Percentiles rank a stretch among this genome's conserved stretches.
phyloP scores from a whole-genome alignment of 2,888 invertebrate genomes.

The Heteromurus nitidus region DNA sequence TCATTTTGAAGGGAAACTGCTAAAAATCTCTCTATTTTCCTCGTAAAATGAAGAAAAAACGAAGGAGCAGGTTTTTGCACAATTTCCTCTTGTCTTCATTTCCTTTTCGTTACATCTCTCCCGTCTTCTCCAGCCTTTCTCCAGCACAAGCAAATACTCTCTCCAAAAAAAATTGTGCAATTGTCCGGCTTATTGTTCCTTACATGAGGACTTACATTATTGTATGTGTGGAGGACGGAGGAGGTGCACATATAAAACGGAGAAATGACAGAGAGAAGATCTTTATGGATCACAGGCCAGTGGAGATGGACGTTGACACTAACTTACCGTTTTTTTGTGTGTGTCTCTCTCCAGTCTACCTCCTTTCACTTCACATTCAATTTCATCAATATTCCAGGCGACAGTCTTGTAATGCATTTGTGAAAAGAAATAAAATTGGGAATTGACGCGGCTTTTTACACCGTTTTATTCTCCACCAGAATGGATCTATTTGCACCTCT shows the following conservation, averaged over 20 bases:
- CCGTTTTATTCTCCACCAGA: background rate
- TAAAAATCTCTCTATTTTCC: constrained; percentile 59
- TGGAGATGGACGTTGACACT: too few relatives aligned
- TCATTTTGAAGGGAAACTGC: constrained; percentile 58
- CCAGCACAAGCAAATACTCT: background rate
- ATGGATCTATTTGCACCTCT: constrained; percentile 14
- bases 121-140: constrained; percentile 13
- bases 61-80: constrained; percentile 34
- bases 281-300: background rate
- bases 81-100: constrained; percentile 54
- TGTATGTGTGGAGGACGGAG: constrained; percentile 1
- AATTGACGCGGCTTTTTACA: constrained; percentile 43
- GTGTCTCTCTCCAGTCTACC: background rate
- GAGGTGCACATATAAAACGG: background rate
- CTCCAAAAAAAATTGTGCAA: constrained; percentile 41
- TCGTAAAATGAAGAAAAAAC: constrained; percentile 53
- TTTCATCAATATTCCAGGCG: constrained; percentile 55
- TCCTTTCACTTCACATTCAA: constrained; percentile 8
- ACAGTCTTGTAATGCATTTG: constrained; percentile 40
- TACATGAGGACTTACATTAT: constrained; percentile 20
- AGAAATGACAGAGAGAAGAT: constrained; percentile 15
- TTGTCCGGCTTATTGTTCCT: constrained; percentile 53
- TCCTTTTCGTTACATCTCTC: constrained; percentile 25
- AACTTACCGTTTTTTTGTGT: background rate
- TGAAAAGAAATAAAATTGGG: constrained; percentile 54